Base-by-base conservation (phyloP, 2,888 invertebrate genomes). In the Caenorhabditis drosophilae region DNA sequence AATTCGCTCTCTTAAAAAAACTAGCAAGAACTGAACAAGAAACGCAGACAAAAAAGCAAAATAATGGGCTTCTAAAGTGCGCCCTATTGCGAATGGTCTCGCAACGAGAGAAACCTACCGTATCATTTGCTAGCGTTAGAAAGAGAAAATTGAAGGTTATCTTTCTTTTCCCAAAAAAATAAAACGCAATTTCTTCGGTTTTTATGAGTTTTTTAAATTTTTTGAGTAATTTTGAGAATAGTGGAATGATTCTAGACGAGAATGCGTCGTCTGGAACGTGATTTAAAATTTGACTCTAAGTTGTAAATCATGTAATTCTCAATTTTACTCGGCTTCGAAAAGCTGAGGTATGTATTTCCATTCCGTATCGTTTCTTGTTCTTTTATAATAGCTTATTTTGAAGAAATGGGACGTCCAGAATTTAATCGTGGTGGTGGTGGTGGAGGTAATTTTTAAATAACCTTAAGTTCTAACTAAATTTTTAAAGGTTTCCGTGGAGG, bases 391-490 rank as follows among this genome's bases (percentile, higher is more conserved):
- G 38, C 54, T 42, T 27, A 26, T 31, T 55, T 58, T 63, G 59
- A 38, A 66, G 69, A 55, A 47, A 78, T 78, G 78, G 78, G 78
- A 50, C 75, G 76, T 50, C 77, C 77, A 50, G 76, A 77, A 44
- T 76, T 74, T 57, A 69, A 70, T 51, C 70, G 75, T 31, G 61
- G 77, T 42, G 77, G 77, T 47, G 77, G 78, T 27, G 73, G 75
- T 49, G 76, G 72, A 66, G 73, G 73, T 73, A 50, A 35, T 40
- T 46, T 45, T 45, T 35, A 49, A 26, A 45, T 4, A 22, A n/a
- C 40, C 25, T 42, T 66, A 2, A 9, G 26, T 42, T 12, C 22
- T 36, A 46, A 38, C 4, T 23, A 11, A 27, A 40, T 38, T 40
- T 40, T 52, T 66, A 27, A 27, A 61, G 73, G 70, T 40, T 67